Conservation (phyloP, 2,888 invertebrate genomes). For the Synanthedon myopaeformis region DNA sequence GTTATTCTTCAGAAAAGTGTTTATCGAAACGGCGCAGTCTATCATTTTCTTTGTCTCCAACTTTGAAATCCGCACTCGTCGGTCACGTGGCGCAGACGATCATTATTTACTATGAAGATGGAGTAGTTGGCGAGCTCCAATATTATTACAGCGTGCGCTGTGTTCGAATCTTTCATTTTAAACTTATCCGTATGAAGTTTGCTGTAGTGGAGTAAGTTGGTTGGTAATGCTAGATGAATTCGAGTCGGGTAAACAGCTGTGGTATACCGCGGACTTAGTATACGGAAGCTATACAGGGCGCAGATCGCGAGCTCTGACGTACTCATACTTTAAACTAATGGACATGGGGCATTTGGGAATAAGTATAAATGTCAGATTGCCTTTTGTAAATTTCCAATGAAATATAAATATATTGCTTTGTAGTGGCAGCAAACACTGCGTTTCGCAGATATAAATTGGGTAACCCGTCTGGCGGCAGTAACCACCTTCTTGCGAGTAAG, state of each 20-base stretch:
- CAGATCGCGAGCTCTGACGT: too few relatives aligned
- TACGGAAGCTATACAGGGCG: too few relatives aligned
- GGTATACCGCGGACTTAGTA: too few relatives aligned
- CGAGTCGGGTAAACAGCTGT: conserved; percentile 15
- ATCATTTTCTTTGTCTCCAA: neutral
- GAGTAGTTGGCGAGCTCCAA: conserved; percentile 17
- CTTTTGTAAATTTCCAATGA: too few relatives aligned
- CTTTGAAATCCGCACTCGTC: neutral
- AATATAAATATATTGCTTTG: too few relatives aligned
- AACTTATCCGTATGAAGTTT: conserved; percentile 36
- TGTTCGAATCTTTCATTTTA: conserved; percentile 48
- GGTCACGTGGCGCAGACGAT: neutral
- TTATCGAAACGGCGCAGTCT: neutral
- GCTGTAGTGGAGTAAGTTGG: conserved; percentile 11
- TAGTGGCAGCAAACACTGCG: too few relatives aligned
- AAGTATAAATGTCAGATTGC: too few relatives aligned
- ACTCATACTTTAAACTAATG: too few relatives aligned
- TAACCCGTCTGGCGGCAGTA: too few relatives aligned
- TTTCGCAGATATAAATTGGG: too few relatives aligned
- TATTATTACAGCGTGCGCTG: conserved; percentile 23
- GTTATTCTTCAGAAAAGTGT: neutral
- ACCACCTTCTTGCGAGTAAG: too few relatives aligned
- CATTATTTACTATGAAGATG: neutral
- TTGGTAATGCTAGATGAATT: conserved; percentile 17
- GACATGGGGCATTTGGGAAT: too few relatives aligned